Percentiles rank a stretch among this genome's conserved stretches.
phyloP scores from a whole-genome alignment of 2,113 vertebrate genomes.

The Megaleporinus macrocephalus region DNA sequence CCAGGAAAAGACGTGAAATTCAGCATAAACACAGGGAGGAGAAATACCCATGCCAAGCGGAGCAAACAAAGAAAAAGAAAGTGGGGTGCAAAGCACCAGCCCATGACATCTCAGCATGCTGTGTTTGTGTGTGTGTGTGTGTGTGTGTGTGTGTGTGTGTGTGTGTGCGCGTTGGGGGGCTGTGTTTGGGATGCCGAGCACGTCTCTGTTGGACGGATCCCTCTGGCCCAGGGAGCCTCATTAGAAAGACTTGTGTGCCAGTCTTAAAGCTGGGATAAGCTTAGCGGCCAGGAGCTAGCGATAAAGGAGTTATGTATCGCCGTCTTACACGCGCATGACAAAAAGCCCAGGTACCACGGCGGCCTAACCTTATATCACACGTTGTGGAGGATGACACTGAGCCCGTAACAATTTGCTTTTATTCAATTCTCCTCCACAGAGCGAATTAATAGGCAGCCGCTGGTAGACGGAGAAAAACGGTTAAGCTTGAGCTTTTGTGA shows the following conservation, averaged over 20 bases:
- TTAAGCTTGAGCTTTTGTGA: conserved; percentile 25
- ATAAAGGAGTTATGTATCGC: conserved; percentile 61
- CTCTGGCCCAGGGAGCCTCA: conserved; percentile 57
- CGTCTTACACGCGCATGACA: conserved; percentile 56
- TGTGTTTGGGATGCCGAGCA: conserved; percentile 59
- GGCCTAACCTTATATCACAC: conserved; percentile 49
- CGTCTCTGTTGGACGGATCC: conserved; percentile 45
- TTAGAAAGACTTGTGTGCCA: conserved; percentile 58
- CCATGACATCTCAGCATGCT: conserved; percentile 25
- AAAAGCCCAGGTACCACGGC: conserved; percentile 56
- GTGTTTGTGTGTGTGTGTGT: conserved; percentile 6
- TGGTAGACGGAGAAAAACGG: not conserved
- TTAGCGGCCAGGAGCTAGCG: conserved; percentile 53
- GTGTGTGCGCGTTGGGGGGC: conserved; percentile 27
- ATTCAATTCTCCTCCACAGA: conserved; percentile 17
- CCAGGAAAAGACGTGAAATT: conserved; percentile 21
- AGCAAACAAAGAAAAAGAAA: conserved; percentile 20
- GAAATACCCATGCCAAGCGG: conserved; percentile 18
- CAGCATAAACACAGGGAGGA: not conserved
- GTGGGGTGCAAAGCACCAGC: conserved; percentile 15
- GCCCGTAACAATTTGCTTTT: conserved; percentile 43
- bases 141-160: conserved; percentile 36
- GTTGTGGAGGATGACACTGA: conserved; percentile 31
- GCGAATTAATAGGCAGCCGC: conserved; percentile 23
- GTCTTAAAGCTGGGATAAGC: conserved; percentile 62